Evolutionary conservation across 2,113 vertebrate genomes (phyloP), one percentile per base, ranked within the genome.

Genomic region (Acrocephalus arundinaceus): DNA sequence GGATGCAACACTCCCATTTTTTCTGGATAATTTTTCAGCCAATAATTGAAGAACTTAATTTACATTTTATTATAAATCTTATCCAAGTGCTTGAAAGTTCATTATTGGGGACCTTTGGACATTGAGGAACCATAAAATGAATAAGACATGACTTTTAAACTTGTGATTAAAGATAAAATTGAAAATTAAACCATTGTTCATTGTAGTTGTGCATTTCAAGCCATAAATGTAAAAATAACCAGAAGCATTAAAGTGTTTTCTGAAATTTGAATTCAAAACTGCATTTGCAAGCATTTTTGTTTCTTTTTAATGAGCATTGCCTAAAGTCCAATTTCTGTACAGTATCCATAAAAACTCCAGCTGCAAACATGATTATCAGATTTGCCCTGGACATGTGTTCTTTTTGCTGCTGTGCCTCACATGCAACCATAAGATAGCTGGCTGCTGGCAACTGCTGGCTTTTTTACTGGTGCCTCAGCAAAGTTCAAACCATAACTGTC

Each of bases 101-200:
- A 48, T 43, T 63, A 31, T 2, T 43, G 24, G 33, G 62, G 80
- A 89, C 74, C n/a, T 94, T 92, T 83, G 62, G 81, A 48, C 7
- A 95, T 89, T 67, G 48, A 92, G 51, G 30, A 83, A 72, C 55
- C 48, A 57, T 87, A 61, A 95, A 88, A 65, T 88, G 59, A 97
- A 77, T 49, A 78, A 67, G 74, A 68, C 62, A 67, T 74, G 45
- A 77, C 66, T 94, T 78, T 65, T 52, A 65, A 78, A 52, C 18
- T 52, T 46, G 11, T 83, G 28, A 74, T 96, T 92, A 89, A 71
- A 84, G 48, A 76, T 87, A 93, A 94, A 87, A 65, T 84, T 92
- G 27, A 75, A 92, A 95, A 87, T 81, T 41, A 91, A 94, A 65
- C 11, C 39, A 21, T 54, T 95, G 45, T 93, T 89, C 68, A 51